Percentiles rank a stretch among this genome's conserved stretches.
These are phyloP conservation scores for Sapayoa aenigma DNA, from an alignment of 2,113 vertebrate species.

Conservation along the genomic window DNA sequence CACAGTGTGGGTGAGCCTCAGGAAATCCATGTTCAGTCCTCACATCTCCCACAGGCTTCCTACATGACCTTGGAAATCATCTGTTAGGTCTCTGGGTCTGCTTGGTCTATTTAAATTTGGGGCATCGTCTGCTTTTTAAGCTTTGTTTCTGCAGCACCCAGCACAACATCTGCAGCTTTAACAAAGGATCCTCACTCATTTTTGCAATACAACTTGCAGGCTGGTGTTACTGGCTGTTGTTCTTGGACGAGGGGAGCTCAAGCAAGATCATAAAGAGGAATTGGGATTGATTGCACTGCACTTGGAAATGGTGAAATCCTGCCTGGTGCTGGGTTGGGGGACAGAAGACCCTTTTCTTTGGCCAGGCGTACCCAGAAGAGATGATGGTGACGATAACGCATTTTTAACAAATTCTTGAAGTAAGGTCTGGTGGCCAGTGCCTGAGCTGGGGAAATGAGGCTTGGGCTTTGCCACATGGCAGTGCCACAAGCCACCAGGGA, in stretches of 20 bases:
- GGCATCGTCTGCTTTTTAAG: background rate
- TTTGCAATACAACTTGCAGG: background rate
- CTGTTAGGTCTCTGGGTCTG: background rate
- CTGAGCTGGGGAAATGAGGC: background rate
- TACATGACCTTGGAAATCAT: background rate
- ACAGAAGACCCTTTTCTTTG: background rate
- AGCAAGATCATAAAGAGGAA: background rate
- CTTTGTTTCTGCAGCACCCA: background rate
- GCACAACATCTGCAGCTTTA: background rate
- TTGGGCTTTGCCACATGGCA: background rate
- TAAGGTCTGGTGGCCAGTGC: background rate
- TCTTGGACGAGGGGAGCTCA: background rate
- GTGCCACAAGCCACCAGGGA: background rate
- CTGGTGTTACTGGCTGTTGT: background rate
- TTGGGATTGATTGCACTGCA: background rate
- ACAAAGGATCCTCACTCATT: background rate
- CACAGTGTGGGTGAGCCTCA: background rate
- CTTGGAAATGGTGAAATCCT: background rate
- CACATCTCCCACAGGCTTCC: background rate
- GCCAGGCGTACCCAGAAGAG: background rate
- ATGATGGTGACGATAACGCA: background rate
- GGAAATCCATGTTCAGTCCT: background rate
- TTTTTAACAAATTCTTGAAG: background rate
- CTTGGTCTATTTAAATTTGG: conserved; percentile 42
- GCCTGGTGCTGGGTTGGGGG: background rate